A percentile compares a stretch with the other conserved stretches of the same genome.
phyloP scores from a whole-genome alignment of 37 sponge, comb jelly and placozoan genomes.

The Petrosia ficiformis region DNA sequence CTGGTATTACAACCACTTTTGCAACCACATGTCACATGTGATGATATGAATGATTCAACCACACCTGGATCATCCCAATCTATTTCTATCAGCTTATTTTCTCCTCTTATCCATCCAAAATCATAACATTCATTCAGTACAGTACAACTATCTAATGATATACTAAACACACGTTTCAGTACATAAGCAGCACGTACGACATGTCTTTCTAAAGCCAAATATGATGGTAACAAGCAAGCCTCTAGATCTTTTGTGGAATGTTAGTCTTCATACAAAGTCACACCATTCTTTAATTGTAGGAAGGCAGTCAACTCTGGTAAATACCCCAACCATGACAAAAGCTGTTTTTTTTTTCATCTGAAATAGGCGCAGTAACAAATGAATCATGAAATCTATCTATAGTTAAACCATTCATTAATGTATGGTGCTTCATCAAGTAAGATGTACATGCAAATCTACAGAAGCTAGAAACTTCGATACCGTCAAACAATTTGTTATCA shows the following conservation, averaged over 20 bases:
- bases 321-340: neutral
- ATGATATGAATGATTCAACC: neutral
- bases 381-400: neutral
- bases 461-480: neutral
- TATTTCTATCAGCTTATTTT: neutral
- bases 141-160: neutral
- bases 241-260: neutral
- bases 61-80: neutral
- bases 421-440: neutral
- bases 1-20: neutral
- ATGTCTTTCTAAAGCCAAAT: neutral
- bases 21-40: neutral
- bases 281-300: neutral
- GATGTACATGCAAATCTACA: neutral
- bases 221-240: neutral
- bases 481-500: neutral
- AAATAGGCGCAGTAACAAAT: neutral
- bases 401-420: neutral
- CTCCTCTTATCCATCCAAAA: neutral
- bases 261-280: constrained; percentile 9
- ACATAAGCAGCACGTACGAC: neutral
- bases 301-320: neutral
- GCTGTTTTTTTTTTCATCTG: neutral
- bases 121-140: neutral
- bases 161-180: neutral